A percentile compares a stretch with the other conserved stretches of the same genome.
These are phyloP conservation scores for Acanthisitta chloris DNA, from an alignment of 2,113 vertebrate species.

Conservation along the genomic window DNA sequence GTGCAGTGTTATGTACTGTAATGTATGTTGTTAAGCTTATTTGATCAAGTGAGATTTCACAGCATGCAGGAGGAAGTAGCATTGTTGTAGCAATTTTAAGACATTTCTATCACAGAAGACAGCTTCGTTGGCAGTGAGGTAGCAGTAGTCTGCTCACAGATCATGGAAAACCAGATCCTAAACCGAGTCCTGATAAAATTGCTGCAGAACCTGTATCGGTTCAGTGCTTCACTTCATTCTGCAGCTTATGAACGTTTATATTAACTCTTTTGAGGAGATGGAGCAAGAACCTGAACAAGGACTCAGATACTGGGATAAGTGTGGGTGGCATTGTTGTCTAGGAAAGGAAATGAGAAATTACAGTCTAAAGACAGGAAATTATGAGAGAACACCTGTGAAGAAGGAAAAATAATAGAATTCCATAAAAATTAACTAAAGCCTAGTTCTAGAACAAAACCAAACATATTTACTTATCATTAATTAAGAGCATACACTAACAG, in stretches of 20 bases:
- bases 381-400: background rate
- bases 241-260: background rate
- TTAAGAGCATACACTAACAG: background rate
- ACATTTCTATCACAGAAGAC: background rate
- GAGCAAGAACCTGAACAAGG: background rate
- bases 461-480: background rate
- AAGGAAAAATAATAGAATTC: background rate
- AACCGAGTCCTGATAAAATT: background rate
- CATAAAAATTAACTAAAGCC: background rate
- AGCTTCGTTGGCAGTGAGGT: background rate
- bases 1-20: background rate
- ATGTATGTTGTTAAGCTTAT: background rate
- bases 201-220: background rate
- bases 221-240: background rate
- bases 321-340: accelerated
- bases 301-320: background rate
- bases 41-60: background rate
- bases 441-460: background rate
- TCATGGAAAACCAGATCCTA: background rate
- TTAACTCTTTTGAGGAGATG: background rate
- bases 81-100: background rate
- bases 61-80: background rate
- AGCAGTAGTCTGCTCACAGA: background rate
- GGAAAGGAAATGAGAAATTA: background rate
- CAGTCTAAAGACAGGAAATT: background rate